phyloP scores from a whole-genome alignment of 2,888 invertebrate genomes.

The Ferrisia virgata region DNA sequence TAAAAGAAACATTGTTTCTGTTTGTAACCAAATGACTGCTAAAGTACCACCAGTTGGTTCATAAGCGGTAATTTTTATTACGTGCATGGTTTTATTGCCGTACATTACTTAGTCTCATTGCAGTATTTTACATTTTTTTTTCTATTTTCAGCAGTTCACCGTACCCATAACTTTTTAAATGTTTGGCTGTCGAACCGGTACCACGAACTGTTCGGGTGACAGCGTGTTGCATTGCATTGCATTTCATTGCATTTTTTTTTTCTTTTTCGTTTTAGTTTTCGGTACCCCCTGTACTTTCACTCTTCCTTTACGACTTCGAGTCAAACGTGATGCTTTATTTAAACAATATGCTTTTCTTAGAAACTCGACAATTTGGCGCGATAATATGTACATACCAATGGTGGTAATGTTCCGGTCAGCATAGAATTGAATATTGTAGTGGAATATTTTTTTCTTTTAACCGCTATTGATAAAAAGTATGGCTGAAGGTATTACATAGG shows the following conservation, averaged over 20 bases:
- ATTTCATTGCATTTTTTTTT: too few species aligned
- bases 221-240: neutral
- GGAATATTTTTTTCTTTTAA: neutral
- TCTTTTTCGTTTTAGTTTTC: neutral
- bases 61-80: constrained; percentile 32
- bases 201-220: neutral
- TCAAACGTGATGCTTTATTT: constrained; percentile 3
- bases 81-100: constrained; percentile 19
- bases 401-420: neutral
- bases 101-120: constrained; percentile 17
- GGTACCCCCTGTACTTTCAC: neutral
- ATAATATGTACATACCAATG: neutral
- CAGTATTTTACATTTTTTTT: constrained; percentile 13
- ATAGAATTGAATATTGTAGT: neutral
- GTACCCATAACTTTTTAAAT: constrained; percentile 33
- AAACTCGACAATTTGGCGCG: constrained; percentile 6
- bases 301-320: neutral
- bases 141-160: constrained; percentile 27
- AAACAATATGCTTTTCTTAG: constrained; percentile 8
- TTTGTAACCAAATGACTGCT: neutral
- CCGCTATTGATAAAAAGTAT: neutral
- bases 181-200: constrained; percentile 27
- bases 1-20: constrained; percentile 30
- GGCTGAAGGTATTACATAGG: too few species aligned
- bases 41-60: constrained; percentile 6